Evolutionary conservation across 2,113 vertebrate species (phyloP).

Genomic region (Channa maculata): DNA sequence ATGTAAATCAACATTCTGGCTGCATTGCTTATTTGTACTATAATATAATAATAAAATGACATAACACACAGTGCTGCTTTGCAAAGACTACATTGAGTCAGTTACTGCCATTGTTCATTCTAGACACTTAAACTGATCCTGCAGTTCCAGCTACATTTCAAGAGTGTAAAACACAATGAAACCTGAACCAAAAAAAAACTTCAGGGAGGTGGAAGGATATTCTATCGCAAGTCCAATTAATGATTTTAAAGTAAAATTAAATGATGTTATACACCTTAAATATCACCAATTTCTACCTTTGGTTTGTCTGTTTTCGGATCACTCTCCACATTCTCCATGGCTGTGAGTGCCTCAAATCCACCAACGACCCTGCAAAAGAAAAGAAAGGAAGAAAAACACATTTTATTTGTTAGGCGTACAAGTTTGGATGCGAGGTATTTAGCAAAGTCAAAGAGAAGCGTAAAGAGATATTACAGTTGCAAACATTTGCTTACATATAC

Average conservation of each 20-base stretch:
- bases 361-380: slow-evolving; percentile 89
- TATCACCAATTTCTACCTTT: slow-evolving; percentile 82
- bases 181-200: background rate
- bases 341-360: slow-evolving; percentile 94
- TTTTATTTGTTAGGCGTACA: too few relatives aligned
- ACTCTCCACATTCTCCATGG: slow-evolving; percentile 96
- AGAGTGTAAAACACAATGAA: background rate
- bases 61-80: too few relatives aligned
- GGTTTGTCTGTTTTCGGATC: slow-evolving; percentile 95
- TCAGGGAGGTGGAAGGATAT: background rate
- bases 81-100: background rate
- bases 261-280: background rate
- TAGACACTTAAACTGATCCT: background rate
- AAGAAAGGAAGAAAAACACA: background rate
- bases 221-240: background rate
- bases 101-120: slow-evolving; percentile 4
- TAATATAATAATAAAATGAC: too few relatives aligned
- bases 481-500: too few relatives aligned
- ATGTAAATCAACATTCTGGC: too few relatives aligned
- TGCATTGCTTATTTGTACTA: too few relatives aligned
- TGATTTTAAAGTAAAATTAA: background rate
- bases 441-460: too few relatives aligned
- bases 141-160: slow-evolving; percentile 2
- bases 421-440: too few relatives aligned
- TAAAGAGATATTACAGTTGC: too few relatives aligned